Evolutionary conservation across 2,888 invertebrate species (phyloP), one percentile per base, ranked within the genome.

Genomic region (Platerodrilus igneus): DNA sequence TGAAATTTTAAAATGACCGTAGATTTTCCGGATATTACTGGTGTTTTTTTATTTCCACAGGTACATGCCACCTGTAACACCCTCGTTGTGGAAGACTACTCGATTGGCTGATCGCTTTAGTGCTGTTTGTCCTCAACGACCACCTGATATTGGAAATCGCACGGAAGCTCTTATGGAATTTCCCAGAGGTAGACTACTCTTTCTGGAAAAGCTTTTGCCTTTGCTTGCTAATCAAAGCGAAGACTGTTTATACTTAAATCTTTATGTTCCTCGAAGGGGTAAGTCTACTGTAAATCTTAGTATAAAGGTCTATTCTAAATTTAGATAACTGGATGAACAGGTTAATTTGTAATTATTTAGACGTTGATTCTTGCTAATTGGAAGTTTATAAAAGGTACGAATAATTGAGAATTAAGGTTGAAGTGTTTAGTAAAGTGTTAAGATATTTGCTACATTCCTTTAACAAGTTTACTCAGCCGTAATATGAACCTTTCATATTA

Each of bases 201-300:
- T 92, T 67, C 77, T 95, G 45, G 85, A 89, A 62, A 81, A 87
- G 48, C 73, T 96, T 54, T 70, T 86, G 56, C 89, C 91, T 10
- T 73, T 88, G 53, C 77, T 96, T 42, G 80, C 81, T 60, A 90
- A 94, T 67, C 94, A 96, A 74, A 91, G 89, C 68, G 97, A 97
- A 74, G 96, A 97, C 76, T 97, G 97, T 68, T 83, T 97, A 58
- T 94, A 92, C 69, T 82, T 97, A 66, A 97, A 97, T 74, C 80
- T 97, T 55, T 97, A 93, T 73, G 90, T 93, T 51, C 96, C 96
- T 48, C 78, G 86, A 58, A 77, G 75, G 59, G 78, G 81, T 81
- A 64, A 76, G 77, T 65, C 33, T 35, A n/a, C n/a, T n/a, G n/a
- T n/a, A n/a, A n/a, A n/a, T n/a, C n/a, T n/a, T n/a, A n/a, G n/a